Conservation (phyloP, 2,113 vertebrate genomes). For the Marcusenius ussheri region DNA sequence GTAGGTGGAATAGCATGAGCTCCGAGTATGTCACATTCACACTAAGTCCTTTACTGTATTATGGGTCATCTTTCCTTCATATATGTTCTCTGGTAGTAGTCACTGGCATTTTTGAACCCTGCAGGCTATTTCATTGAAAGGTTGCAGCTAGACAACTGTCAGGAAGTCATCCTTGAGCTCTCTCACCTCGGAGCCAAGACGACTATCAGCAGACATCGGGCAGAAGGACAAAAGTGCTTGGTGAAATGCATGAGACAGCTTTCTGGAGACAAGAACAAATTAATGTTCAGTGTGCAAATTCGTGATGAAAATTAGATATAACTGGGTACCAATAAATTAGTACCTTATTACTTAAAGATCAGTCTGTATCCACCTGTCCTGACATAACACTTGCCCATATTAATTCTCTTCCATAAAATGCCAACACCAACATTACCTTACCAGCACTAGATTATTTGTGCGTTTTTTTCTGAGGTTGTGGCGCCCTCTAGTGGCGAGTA, state of each 20-base stretch:
- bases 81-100: background rate
- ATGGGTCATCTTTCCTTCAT: background rate
- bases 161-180: background rate
- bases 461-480: background rate
- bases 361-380: background rate
- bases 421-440: background rate
- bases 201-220: conserved; percentile 94
- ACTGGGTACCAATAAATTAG: background rate
- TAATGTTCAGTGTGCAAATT: background rate
- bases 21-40: background rate
- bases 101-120: background rate
- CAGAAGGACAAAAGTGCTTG: conserved; percentile 96
- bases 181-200: conserved; percentile 90
- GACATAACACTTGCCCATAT: background rate
- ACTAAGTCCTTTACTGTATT: background rate
- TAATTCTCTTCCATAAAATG: background rate
- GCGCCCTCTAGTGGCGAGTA: conserved; percentile 2
- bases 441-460: background rate
- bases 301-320: background rate
- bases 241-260: conserved; percentile 89
- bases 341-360: background rate
- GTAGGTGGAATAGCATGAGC: background rate
- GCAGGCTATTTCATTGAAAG: background rate
- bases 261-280: conserved; percentile 58
- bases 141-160: background rate